Evolutionary conservation across 2,113 vertebrate genomes (phyloP).

Genomic region (Gnathonemus longibarbis): DNA sequence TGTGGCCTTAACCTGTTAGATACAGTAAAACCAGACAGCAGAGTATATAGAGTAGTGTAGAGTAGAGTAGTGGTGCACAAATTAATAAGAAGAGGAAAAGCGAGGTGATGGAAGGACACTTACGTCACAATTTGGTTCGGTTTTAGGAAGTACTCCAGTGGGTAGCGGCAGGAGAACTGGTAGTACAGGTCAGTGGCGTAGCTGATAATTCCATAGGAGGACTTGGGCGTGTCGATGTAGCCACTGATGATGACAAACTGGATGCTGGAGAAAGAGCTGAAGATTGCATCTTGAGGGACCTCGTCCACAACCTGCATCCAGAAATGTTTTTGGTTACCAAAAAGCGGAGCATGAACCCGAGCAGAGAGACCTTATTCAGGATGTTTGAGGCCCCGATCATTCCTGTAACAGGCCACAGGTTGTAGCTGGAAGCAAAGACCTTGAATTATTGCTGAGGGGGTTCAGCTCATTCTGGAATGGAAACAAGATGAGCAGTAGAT

Average conservation of each 20-base stretch:
- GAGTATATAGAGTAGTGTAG: not conserved
- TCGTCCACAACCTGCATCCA: conserved; percentile 57
- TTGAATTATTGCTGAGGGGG: not conserved
- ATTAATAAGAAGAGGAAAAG: not conserved
- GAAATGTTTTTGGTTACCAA: not conserved
- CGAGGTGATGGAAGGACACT: conserved; percentile 29
- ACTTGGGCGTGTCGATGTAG: conserved; percentile 53
- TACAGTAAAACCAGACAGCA: not conserved
- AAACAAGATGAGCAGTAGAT: not conserved
- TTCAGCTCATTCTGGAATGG: not conserved
- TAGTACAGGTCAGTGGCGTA: conserved; percentile 69
- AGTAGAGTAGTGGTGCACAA: not conserved
- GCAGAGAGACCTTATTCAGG: not conserved
- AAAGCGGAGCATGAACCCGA: not conserved
- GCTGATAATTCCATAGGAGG: conserved; percentile 52
- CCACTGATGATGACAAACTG: conserved; percentile 63
- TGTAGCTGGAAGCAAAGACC: not conserved
- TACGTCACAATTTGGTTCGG: conserved; percentile 61
- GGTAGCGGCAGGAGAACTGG: conserved; percentile 67
- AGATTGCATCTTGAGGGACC: conserved; percentile 45
- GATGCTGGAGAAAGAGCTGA: conserved; percentile 53
- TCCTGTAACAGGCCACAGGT: not conserved
- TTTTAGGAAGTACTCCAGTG: conserved; percentile 65
- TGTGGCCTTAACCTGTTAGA: not conserved
- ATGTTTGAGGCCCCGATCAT: not conserved